Conservation (phyloP, 2,797 vertebrate genomes). For the Mallotus villosus region DNA sequence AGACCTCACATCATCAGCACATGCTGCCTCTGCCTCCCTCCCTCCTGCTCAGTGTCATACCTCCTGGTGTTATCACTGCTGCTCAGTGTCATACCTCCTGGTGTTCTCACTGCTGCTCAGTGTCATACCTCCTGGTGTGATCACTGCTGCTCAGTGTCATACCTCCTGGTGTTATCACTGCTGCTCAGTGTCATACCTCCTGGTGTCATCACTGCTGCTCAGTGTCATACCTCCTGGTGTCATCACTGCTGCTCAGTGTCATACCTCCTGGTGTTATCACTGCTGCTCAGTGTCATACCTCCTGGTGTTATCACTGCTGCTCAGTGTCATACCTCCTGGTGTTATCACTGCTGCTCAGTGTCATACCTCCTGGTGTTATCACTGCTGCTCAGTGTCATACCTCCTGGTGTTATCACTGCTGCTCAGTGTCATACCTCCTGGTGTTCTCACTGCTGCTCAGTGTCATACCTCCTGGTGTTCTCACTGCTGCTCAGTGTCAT, state of each 20-base stretch:
- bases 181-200: too few species aligned
- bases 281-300: background rate
- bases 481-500: background rate
- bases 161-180: background rate
- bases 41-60: background rate
- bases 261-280: too few species aligned
- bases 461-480: too few species aligned
- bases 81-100: background rate
- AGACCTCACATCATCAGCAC: background rate
- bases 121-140: background rate
- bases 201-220: too few species aligned
- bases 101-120: constrained; percentile 4
- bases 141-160: background rate
- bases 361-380: background rate
- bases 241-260: background rate
- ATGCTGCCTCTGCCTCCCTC: background rate
- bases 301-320: background rate
- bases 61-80: background rate
- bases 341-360: constrained; percentile 5
- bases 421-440: background rate
- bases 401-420: too few species aligned
- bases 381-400: background rate
- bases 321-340: too few species aligned
- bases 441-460: background rate
- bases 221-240: background rate